A percentile compares a stretch with the other conserved stretches of the same genome.
Conservation (phyloP, 2,113 vertebrate species). For the Rhadina sibilatrix region DNA sequence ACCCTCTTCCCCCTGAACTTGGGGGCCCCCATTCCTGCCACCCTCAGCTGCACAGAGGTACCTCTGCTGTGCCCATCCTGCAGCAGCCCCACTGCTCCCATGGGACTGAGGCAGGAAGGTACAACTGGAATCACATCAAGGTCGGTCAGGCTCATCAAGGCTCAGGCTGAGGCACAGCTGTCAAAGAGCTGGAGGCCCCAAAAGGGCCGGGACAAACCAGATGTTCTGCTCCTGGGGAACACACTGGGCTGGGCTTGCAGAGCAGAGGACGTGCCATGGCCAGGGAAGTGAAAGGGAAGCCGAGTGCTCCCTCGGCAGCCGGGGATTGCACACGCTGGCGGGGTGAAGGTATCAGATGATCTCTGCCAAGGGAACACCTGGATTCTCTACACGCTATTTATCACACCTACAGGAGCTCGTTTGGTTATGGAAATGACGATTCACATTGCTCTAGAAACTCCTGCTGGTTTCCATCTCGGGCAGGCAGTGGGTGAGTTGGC, state of each 20-base stretch:
- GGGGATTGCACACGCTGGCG: accelerated
- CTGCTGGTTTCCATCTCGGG: background rate
- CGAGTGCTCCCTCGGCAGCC: accelerated
- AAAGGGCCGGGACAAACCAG: background rate
- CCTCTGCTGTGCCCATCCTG: background rate
- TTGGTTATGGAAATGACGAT: background rate
- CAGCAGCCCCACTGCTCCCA: background rate
- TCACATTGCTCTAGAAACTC: background rate
- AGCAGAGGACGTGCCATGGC: background rate
- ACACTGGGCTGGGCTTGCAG: background rate
- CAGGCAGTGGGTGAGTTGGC: background rate
- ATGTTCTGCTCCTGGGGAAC: background rate
- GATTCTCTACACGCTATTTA: background rate
- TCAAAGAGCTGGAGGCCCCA: background rate
- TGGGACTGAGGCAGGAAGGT: background rate
- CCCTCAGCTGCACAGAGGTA: background rate
- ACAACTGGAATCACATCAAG: accelerated
- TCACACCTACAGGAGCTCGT: background rate
- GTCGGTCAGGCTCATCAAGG: background rate
- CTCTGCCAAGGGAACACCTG: background rate
- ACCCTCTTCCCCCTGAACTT: background rate
- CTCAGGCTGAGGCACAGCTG: background rate
- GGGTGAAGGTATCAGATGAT: background rate
- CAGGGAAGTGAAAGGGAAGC: background rate
- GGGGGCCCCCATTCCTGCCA: background rate